These are phyloP conservation scores for Neodiprion pinetum DNA, from an alignment of 1,140 invertebrate species.

Conservation along the genomic window DNA sequence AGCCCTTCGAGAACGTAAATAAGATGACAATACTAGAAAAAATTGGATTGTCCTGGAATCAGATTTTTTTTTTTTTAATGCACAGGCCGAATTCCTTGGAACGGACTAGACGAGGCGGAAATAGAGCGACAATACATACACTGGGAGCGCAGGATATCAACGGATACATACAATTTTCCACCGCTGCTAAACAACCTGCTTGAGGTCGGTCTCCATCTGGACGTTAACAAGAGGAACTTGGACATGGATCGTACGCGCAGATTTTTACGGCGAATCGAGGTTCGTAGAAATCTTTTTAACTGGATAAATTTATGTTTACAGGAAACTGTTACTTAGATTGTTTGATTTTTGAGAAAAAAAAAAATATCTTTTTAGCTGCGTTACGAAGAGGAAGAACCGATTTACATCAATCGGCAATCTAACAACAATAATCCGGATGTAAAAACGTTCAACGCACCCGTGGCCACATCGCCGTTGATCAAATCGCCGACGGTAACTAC, in stretches of 20 bases:
- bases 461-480: constrained; percentile 4
- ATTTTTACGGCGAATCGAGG: constrained; percentile 44
- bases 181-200: constrained; percentile 40
- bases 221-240: constrained; percentile 40
- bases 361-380: constrained; percentile 32
- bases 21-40: neutral
- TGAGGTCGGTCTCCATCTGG: constrained; percentile 42
- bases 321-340: too few relatives aligned
- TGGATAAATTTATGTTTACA: too few relatives aligned
- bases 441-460: constrained; percentile 8
- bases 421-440: constrained; percentile 29
- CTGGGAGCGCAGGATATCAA: constrained; percentile 35
- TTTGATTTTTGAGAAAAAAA: too few relatives aligned
- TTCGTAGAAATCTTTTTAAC: constrained; percentile 6
- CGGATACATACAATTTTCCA: constrained; percentile 42
- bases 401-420: constrained; percentile 30
- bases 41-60: neutral
- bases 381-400: constrained; percentile 38
- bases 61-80: constrained; percentile 8
- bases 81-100: constrained; percentile 43
- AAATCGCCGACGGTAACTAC: constrained; percentile 9
- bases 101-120: constrained; percentile 34
- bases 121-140: constrained; percentile 36
- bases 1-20: constrained; percentile 21
- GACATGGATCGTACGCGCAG: constrained; percentile 46